Evolutionary conservation across 2,888 invertebrate species (phyloP), one percentile per base, ranked within the genome.

Genomic region (Aethes cnicana): DNA sequence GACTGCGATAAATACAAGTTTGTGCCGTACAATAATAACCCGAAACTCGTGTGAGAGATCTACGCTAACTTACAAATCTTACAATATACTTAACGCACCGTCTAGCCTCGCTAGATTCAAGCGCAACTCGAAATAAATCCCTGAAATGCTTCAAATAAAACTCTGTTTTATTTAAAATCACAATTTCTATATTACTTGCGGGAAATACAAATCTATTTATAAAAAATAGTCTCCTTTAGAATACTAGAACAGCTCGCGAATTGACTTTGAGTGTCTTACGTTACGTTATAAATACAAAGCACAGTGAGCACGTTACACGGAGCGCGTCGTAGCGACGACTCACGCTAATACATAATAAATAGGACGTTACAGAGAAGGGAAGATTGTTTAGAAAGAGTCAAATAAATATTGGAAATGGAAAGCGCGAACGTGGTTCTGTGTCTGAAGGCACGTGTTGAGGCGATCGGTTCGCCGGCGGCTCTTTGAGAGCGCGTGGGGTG

Each of bases 61-160:
- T 74, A n/a, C n/a, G n/a, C n/a, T n/a, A n/a, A n/a, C 72, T 69
- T 69, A 77, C 73, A 63, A 68, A 59, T 66, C 72, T 73, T 70
- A 79, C 59, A 72, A 66, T 68, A 70, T 68, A 69, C n/a, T n/a
- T n/a, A 72, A 70, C 77, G 81, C 81, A 78, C 78, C 76, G 64
- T 70, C 63, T 84, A 88, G 88, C 87, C 84, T 74, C 75, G 88
- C 87, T 86, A 85, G 86, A 77, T 61, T 69, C 68, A 80, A 82
- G 83, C 87, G 84, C 86, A 78, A 84, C 82, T 76, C 81, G 73
- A 77, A 81, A 80, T 70, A 71, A 74, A 77, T 81, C 78, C 84
- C 81, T 83, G 81, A 87, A 86, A 86, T 81, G 82, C 81, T 81
- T 76, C 77, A 88, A 88, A 88, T 88, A 87, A 89, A 89, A 89